phyloP scores from a whole-genome alignment of 2,888 invertebrate species.

The Drosophila prostipennis region DNA sequence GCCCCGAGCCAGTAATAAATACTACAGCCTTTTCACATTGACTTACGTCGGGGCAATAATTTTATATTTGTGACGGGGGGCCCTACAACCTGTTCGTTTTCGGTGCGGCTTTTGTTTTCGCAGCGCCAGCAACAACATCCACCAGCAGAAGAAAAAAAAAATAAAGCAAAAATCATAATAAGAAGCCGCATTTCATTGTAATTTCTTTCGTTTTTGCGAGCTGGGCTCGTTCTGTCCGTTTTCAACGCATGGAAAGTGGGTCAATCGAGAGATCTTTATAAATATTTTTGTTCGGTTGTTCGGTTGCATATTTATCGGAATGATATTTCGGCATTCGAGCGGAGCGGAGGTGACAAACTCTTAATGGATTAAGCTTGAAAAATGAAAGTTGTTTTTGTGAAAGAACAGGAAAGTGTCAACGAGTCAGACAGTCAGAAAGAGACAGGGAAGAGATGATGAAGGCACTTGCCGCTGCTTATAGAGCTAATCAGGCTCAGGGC shows the following conservation, averaged over 20 bases:
- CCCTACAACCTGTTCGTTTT: conserved; percentile 45
- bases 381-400: conserved; percentile 67
- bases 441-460: background rate
- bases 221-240: conserved; percentile 53
- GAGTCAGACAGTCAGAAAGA: too few relatives aligned
- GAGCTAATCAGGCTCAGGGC: conserved; percentile 36
- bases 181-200: conserved; percentile 62
- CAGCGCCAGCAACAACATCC: conserved; percentile 10
- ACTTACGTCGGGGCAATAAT: conserved; percentile 25
- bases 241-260: conserved; percentile 69
- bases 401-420: conserved; percentile 29
- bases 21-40: conserved; percentile 20
- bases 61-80: conserved; percentile 15
- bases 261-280: conserved; percentile 78
- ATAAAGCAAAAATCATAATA: conserved; percentile 33
- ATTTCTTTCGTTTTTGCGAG: conserved; percentile 59
- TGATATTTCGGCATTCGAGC: conserved; percentile 48
- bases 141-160: background rate
- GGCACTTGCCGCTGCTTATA: conserved; percentile 24
- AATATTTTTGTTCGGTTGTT: conserved; percentile 64
- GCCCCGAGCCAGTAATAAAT: conserved; percentile 14
- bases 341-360: conserved; percentile 64
- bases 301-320: conserved; percentile 74
- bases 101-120: conserved; percentile 23
- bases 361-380: conserved; percentile 68